Conservation (phyloP, 2,113 vertebrate genomes). For the cat (Felis catus) region F.catus_Fca126_mat1.0 CM031412.1:65763501-65764000, state of each 20-base stretch:
- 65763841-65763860: background rate
- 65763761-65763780: background rate
- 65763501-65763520: background rate
- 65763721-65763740: background rate
- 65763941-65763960: background rate
- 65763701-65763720: background rate
- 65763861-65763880: background rate
- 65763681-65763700: background rate
- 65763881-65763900: background rate
- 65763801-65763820: background rate
- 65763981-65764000: slow-evolving; percentile 16
- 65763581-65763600: background rate
- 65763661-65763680: no score
- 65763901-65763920: background rate
- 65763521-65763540: background rate
- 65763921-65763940: background rate
- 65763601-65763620: background rate
- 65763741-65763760: background rate
- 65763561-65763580: no score
- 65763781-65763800: background rate
- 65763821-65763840: background rate
- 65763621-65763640: background rate
- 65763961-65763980: background rate
- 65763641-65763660: background rate
- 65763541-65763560: background rate